Evolutionary conservation across 2,113 vertebrate species (phyloP).

Genomic region (Calcarius ornatus): DNA sequence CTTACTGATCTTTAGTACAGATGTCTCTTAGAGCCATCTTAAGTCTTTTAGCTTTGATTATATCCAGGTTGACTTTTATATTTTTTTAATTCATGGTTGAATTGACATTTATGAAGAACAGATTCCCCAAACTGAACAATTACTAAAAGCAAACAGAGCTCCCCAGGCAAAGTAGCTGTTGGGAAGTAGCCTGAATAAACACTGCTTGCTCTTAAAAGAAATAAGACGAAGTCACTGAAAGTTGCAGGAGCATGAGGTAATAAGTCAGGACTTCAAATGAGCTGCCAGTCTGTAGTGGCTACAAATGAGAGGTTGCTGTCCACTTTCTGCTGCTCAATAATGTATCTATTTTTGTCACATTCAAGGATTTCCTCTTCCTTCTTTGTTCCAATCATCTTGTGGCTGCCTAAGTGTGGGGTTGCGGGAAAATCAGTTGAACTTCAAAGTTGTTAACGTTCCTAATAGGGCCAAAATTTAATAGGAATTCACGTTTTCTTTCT

Average conservation of each 20-base stretch:
- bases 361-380: background rate
- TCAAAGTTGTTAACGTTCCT: background rate
- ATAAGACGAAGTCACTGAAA: background rate
- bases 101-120: background rate
- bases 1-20: background rate
- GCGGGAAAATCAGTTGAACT: background rate
- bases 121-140: background rate
- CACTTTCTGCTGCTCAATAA: background rate
- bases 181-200: background rate
- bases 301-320: background rate
- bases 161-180: background rate
- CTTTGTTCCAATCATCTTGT: background rate
- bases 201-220: background rate
- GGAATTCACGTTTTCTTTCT: background rate
- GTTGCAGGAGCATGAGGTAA: background rate
- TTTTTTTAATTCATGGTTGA: background rate
- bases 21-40: background rate
- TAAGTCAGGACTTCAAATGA: background rate
- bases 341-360: background rate
- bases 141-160: background rate
- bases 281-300: background rate
- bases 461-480: background rate
- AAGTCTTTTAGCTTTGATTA: background rate
- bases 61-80: background rate
- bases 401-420: background rate